Conservation (phyloP, 1,140 invertebrate genomes). For the Parapsyche elsis region DNA sequence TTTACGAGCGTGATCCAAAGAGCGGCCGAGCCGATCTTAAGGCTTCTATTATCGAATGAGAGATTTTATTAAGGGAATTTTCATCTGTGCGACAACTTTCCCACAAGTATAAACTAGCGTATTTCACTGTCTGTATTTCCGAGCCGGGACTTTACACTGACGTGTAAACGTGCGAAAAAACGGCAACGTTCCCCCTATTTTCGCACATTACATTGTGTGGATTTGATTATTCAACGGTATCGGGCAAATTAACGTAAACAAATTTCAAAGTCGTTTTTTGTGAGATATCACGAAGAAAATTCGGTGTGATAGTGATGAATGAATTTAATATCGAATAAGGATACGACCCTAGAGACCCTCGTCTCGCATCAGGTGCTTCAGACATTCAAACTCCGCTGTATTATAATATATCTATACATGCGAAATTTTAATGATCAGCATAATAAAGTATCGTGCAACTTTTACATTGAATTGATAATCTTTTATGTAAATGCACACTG, state of each 20-base stretch:
- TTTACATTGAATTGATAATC: too few species aligned
- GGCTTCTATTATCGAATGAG: slow-evolving; percentile 35
- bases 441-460: too few species aligned
- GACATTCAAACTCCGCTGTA: neutral
- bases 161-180: too few species aligned
- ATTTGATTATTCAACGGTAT: too few species aligned
- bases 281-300: slow-evolving; percentile 11
- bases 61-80: slow-evolving; percentile 33
- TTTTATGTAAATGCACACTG: too few species aligned
- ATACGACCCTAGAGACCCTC: slow-evolving; percentile 13
- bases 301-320: slow-evolving; percentile 22
- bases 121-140: too few species aligned
- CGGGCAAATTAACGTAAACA: neutral
- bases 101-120: too few species aligned
- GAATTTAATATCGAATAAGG: slow-evolving; percentile 26
- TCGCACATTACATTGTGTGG: too few species aligned
- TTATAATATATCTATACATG: neutral
- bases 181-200: too few species aligned
- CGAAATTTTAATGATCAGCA: slow-evolving; percentile 13
- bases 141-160: too few species aligned
- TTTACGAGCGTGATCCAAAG: slow-evolving; percentile 30
- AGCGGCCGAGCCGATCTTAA: slow-evolving; percentile 6
- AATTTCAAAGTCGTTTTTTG: neutral
- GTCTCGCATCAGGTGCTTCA: slow-evolving; percentile 15
- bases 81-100: neutral